Percentiles rank a stretch among this genome's conserved stretches.
These are phyloP conservation scores for Acipenser ruthenus DNA, from an alignment of 2,797 vertebrate species.

Conservation along the genomic window DNA sequence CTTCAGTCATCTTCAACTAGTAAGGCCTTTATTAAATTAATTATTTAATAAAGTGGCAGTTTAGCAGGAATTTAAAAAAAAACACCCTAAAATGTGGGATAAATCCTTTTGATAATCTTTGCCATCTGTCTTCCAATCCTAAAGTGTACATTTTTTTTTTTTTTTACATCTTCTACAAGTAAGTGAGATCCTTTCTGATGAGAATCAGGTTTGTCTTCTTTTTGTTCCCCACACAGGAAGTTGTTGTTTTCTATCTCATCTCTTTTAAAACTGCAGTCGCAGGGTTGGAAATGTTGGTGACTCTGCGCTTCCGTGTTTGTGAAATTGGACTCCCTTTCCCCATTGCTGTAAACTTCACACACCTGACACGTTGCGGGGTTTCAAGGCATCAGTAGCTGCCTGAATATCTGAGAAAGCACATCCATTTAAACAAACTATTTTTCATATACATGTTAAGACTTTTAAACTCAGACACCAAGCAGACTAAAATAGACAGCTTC, in stretches of 20 bases:
- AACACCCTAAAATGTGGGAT: no score
- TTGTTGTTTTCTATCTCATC: slow-evolving; percentile 70
- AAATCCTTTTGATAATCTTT: no score
- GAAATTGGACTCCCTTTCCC: slow-evolving; percentile 77
- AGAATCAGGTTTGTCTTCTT: slow-evolving; percentile 41
- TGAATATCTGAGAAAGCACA: slow-evolving; percentile 64
- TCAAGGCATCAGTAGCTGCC: slow-evolving; percentile 46
- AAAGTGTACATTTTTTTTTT: no score
- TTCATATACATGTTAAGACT: slow-evolving; percentile 74
- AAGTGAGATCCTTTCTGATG: slow-evolving; percentile 61
- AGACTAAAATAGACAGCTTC: slow-evolving; percentile 25
- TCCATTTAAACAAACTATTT: slow-evolving; percentile 70
- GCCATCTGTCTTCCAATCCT: no score
- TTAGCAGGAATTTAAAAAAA: no score
- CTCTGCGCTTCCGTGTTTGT: slow-evolving; percentile 55
- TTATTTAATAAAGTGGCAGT: no score
- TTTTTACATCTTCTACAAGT: no score
- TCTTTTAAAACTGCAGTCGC: slow-evolving; percentile 58
- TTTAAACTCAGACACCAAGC: slow-evolving; percentile 64
- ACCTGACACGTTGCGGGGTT: slow-evolving; percentile 56
- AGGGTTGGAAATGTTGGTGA: slow-evolving; percentile 48
- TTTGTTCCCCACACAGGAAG: slow-evolving; percentile 46
- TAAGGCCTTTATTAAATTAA: no score
- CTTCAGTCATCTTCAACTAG: no score
- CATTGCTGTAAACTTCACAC: slow-evolving; percentile 77